Evolutionary conservation across 2,113 vertebrate genomes (phyloP).

Genomic region (Poeciliopsis turrubarensis): DNA sequence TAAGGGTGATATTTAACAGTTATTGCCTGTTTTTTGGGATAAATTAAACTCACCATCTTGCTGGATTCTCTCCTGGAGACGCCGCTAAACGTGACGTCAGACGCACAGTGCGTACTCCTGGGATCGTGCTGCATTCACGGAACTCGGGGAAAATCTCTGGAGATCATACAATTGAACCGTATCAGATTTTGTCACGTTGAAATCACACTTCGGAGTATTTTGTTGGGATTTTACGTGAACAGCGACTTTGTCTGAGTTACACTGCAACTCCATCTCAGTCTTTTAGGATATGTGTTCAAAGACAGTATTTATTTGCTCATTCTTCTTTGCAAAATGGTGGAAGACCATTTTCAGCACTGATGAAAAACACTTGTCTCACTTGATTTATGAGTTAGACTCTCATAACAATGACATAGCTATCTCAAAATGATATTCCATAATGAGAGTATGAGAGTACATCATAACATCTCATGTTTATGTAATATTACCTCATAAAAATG

Average conservation of each 20-base stretch:
- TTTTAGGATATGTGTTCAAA: background rate
- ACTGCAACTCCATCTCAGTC: background rate
- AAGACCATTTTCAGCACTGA: too few species aligned
- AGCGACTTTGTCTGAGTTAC: background rate
- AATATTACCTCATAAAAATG: too few species aligned
- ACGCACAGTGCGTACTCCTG: slow-evolving; percentile 31
- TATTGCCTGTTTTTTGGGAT: slow-evolving; percentile 28
- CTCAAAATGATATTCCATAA: too few species aligned
- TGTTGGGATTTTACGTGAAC: background rate
- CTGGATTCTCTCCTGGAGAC: slow-evolving; percentile 80
- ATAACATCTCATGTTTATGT: too few species aligned
- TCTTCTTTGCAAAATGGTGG: background rate
- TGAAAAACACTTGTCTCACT: too few species aligned
- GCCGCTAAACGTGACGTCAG: slow-evolving; percentile 76
- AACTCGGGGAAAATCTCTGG: background rate
- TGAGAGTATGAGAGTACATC: too few species aligned
- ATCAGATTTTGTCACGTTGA: background rate
- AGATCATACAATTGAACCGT: background rate
- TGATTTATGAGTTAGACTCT: too few species aligned
- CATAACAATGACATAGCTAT: too few species aligned
- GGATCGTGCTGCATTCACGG: slow-evolving; percentile 9
- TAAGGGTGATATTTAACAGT: background rate
- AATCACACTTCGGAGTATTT: background rate
- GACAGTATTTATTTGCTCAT: background rate
- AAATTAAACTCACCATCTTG: slow-evolving; percentile 83